phyloP scores from a whole-genome alignment of 2,888 invertebrate genomes.

The Tryphoninae sp. region DNA sequence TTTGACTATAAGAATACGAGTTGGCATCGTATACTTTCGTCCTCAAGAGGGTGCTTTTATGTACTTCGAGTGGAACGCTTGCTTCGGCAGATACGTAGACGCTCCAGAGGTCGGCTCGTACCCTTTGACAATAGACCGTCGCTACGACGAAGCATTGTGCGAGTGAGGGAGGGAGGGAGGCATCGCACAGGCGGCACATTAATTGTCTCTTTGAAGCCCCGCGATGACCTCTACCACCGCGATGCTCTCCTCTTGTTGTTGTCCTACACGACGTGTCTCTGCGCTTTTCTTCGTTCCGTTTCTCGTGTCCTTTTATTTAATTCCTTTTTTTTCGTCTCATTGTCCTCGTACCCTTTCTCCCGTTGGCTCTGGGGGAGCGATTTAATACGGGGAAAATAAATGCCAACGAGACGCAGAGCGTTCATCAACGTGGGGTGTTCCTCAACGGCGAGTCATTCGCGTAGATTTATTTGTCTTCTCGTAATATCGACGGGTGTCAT shows the following conservation, averaged over 20 bases:
- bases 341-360: not conserved
- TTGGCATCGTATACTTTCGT: not conserved
- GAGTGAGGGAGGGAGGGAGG: slow-evolving; percentile 53
- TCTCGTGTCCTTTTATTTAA: slow-evolving; percentile 21
- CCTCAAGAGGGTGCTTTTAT: slow-evolving; percentile 50
- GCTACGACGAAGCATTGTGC: slow-evolving; percentile 73
- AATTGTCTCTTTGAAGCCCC: slow-evolving; percentile 78
- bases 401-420: not conserved
- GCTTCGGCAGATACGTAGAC: slow-evolving; percentile 67
- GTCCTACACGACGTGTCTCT: slow-evolving; percentile 39
- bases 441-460: no score
- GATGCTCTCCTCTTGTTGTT: slow-evolving; percentile 48
- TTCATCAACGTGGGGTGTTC: no score
- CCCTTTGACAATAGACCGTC: slow-evolving; percentile 76
- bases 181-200: slow-evolving; percentile 72
- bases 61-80: slow-evolving; percentile 56
- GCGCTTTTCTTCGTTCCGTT: slow-evolving; percentile 53
- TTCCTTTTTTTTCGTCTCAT: not conserved
- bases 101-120: slow-evolving; percentile 66
- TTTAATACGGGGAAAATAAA: not conserved
- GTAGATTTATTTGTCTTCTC: no score
- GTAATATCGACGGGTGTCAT: no score
- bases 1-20: not conserved
- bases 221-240: slow-evolving; percentile 73
- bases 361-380: not conserved